A percentile compares a stretch with the other conserved stretches of the same genome.
Conservation (phyloP, 2,888 invertebrate genomes). For the Cephus sareptanus region DNA sequence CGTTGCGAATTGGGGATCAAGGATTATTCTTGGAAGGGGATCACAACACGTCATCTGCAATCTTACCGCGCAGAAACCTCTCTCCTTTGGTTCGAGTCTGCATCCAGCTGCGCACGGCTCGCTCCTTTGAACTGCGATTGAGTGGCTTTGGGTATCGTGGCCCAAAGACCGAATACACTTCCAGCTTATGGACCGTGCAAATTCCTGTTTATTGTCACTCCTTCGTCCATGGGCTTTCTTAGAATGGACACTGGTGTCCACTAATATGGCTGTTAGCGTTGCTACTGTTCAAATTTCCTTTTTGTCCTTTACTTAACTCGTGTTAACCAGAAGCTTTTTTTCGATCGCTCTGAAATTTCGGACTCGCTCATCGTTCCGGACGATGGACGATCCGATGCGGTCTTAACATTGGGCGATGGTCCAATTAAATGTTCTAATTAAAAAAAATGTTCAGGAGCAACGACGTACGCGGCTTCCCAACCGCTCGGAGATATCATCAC, state of each 20-base stretch:
- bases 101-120: background rate
- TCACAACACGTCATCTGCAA: background rate
- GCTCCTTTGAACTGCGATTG: background rate
- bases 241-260: background rate
- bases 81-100: background rate
- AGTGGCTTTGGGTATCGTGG: background rate
- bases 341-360: background rate
- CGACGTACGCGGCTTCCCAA: background rate
- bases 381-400: background rate
- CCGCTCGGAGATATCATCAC: background rate
- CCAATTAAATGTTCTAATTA: conserved; percentile 7
- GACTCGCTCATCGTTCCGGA: background rate
- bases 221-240: background rate
- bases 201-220: background rate
- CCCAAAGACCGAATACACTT: background rate
- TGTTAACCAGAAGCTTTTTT: background rate
- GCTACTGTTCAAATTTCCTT: background rate
- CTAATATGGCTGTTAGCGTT: background rate
- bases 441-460: background rate
- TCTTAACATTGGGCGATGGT: background rate
- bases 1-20: background rate
- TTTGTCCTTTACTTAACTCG: background rate
- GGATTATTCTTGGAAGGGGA: background rate
- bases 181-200: background rate
- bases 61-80: background rate